Base-by-base conservation (phyloP, 1,140 invertebrate genomes). In the Drosophila arawakana region DNA sequence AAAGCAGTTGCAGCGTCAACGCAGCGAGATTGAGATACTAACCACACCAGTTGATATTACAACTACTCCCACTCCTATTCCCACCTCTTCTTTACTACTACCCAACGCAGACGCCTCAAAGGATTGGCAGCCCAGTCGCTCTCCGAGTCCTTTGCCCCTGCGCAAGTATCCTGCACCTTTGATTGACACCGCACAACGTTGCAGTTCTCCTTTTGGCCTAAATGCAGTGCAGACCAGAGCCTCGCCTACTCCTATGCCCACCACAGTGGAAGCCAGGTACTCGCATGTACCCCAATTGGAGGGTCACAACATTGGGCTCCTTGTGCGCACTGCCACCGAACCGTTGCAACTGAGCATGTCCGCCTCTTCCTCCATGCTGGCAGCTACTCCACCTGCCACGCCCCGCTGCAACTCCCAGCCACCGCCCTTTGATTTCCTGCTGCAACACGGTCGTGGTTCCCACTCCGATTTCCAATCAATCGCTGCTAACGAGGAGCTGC, bases 271-370 rank as follows among this genome's bases (percentile, higher is more conserved):
- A 7, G 61, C 70, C 1, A 88, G 77, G 55, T 88, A 54, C 39
- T 25, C 63, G 6, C 79, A 90, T 65, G 85, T 91, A 54, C 77
- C 90, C 1, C 90, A 91, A 25, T 37, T 91, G 61, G 90, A 91
- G 54, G 86, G 90, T 6, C 90, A 91, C 61, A 91, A 91, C 41
- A 82, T 91, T 54, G 90, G 90, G 1, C 49, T 91, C 1, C 58
- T 91, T 43, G 90, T 91, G 34, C 84, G 68, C 35, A 78, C 82
- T 1, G 76, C 85, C 34, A 86, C 83, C 21, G 76, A 86, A 25
- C 83, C 83, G 30, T 35, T 86, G 62, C 83, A 86, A 67, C 76
- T 72, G 9, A 43, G 59, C 30, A 88, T 86, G 83, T 77, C 70
- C 35, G 76, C 73, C 44, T 86, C 83, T 9, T 86, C 83, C 9